phyloP scores from a whole-genome alignment of 2,113 vertebrate species.

The Lepisosteus osseus region DNA sequence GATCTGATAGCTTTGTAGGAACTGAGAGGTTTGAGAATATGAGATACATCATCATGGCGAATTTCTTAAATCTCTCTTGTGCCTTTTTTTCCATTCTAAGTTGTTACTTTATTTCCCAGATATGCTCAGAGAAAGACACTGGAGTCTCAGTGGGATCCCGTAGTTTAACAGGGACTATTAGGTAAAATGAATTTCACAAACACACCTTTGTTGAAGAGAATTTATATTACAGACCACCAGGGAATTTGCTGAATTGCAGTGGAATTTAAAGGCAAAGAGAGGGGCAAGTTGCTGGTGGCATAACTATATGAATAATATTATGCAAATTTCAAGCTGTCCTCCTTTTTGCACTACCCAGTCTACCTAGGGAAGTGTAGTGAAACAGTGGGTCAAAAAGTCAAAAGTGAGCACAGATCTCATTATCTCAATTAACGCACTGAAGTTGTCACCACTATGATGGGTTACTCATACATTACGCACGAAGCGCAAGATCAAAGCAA shows the following conservation, averaged over 20 bases:
- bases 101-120: slow-evolving; percentile 17
- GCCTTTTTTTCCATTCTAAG: slow-evolving; percentile 20
- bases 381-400: slow-evolving; percentile 41
- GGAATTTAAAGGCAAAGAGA: too few species aligned
- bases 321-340: too few species aligned
- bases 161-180: too few species aligned
- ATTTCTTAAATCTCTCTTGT: slow-evolving; percentile 30
- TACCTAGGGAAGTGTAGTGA: slow-evolving; percentile 36
- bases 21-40: slow-evolving; percentile 47
- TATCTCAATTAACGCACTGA: slow-evolving; percentile 52
- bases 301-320: too few species aligned
- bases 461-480: slow-evolving; percentile 46
- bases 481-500: background rate
- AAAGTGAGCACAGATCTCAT: slow-evolving; percentile 49
- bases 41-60: slow-evolving; percentile 40
- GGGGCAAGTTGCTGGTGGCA: too few species aligned
- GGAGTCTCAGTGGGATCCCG: background rate
- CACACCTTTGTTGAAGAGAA: too few species aligned
- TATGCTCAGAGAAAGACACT: background rate
- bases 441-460: slow-evolving; percentile 37
- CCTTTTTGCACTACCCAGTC: slow-evolving; percentile 26
- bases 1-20: slow-evolving; percentile 22
- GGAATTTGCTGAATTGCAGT: too few species aligned
- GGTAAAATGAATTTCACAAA: too few species aligned
- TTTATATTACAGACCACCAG: too few species aligned